Conservation (phyloP, 2,888 invertebrate genomes). For the Gerris lacustris region DNA sequence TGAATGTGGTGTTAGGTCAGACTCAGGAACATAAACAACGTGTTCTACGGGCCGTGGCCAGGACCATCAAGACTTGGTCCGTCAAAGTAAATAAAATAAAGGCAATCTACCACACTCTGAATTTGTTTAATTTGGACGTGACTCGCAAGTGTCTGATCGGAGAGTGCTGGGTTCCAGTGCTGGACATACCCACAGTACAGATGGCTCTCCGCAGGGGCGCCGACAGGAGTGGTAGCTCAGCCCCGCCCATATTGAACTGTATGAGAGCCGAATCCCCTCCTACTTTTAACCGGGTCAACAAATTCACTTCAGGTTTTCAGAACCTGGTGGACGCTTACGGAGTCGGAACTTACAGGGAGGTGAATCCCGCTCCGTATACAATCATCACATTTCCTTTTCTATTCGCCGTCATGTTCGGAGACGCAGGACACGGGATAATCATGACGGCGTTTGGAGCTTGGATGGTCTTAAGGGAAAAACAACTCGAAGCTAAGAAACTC, state of each 20-base stretch:
- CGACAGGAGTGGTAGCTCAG: slow-evolving; percentile 41
- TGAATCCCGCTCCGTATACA: slow-evolving; percentile 72
- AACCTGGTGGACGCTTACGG: slow-evolving; percentile 87
- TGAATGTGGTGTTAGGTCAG: slow-evolving; percentile 71
- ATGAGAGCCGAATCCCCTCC: slow-evolving; percentile 56
- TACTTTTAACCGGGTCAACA: slow-evolving; percentile 83
- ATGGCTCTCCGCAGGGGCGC: slow-evolving; percentile 70
- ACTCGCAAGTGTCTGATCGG: slow-evolving; percentile 81
- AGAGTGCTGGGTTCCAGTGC: slow-evolving; percentile 74
- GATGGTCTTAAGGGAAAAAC: slow-evolving; percentile 52
- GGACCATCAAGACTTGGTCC: slow-evolving; percentile 78
- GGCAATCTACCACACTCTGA: slow-evolving; percentile 86
- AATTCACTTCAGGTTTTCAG: slow-evolving; percentile 87
- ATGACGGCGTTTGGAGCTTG: slow-evolving; percentile 52
- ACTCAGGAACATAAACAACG: slow-evolving; percentile 78
- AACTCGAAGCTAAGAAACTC: slow-evolving; percentile 41
- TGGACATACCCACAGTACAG: slow-evolving; percentile 58
- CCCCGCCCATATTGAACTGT: slow-evolving; percentile 11
- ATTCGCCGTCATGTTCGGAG: slow-evolving; percentile 69
- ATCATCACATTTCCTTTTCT: slow-evolving; percentile 65
- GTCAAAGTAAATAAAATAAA: slow-evolving; percentile 80
- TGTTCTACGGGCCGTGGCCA: slow-evolving; percentile 70
- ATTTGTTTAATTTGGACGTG: slow-evolving; percentile 83
- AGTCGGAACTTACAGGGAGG: slow-evolving; percentile 81
- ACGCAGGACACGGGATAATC: slow-evolving; percentile 57